Percentiles rank a stretch among this genome's conserved stretches.
phyloP scores from a whole-genome alignment of 2,797 vertebrate species.

The Chelidonichthys spinosus region DNA sequence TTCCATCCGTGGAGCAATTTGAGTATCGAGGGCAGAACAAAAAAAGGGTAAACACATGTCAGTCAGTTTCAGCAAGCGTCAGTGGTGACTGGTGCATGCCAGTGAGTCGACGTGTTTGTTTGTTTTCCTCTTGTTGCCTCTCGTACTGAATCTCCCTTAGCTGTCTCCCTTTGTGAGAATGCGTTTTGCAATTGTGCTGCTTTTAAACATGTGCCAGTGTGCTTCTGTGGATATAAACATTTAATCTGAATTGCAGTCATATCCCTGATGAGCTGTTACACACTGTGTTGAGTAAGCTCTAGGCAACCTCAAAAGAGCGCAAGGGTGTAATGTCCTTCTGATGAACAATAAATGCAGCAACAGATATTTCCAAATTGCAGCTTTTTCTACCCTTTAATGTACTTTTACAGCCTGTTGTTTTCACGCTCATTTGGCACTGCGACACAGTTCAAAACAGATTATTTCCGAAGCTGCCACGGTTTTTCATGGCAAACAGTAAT shows the following conservation, averaged over 20 bases:
- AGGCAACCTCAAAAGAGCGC: background rate
- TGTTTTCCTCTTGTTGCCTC: constrained; percentile 34
- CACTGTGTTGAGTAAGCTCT: background rate
- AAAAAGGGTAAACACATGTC: constrained; percentile 74
- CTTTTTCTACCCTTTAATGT: background rate
- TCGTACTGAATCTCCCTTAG: constrained; percentile 12
- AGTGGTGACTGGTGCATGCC: constrained; percentile 55
- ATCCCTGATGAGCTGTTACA: constrained; percentile 12
- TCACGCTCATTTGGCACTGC: background rate
- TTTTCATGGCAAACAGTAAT: constrained; percentile 27
- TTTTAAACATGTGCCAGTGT: background rate
- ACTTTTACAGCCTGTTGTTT: background rate
- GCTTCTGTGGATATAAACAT: background rate
- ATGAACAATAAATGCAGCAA: background rate
- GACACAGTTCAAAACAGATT: constrained; percentile 22
- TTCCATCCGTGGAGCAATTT: constrained; percentile 72
- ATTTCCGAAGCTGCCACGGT: constrained; percentile 23
- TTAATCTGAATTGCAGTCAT: constrained; percentile 12
- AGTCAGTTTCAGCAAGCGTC: constrained; percentile 62
- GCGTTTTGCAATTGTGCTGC: constrained; percentile 2
- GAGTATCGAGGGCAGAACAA: constrained; percentile 58
- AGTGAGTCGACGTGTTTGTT: constrained; percentile 42
- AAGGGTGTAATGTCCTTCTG: background rate
- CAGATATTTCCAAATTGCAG: background rate
- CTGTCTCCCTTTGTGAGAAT: constrained; percentile 21